Base-by-base conservation (phyloP, 1,140 invertebrate species). In the Zaprionus gabonicus region DNA sequence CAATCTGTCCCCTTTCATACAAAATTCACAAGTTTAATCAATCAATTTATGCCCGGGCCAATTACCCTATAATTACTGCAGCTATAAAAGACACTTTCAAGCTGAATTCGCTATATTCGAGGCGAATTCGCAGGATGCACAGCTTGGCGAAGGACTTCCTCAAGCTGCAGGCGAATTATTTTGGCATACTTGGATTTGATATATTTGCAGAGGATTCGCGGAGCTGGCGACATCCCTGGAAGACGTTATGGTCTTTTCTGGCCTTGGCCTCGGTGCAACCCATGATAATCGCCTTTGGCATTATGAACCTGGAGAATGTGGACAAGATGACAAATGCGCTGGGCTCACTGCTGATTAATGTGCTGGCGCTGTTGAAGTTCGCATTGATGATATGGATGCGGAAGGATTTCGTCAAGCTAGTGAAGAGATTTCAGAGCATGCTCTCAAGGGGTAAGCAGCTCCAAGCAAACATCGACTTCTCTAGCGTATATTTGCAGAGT, bases 331-430 rank as follows among this genome's bases (percentile, higher is more conserved):
- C 80, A 10, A 72, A 82, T 66, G 76, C 63, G 13, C 53, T 82
- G 63, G 76, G 73, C 13, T 69, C 76, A 0, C 5, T 79, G 5
- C 38, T 82, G 1, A 49, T 82, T 1, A 68, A 81, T 10, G 41
- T 79, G 5, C 46, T 82, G 23, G 71, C 76, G 10, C 56, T 82
- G 1, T 57, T 69, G 9, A 82, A 82, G 59, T 83, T 79, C 23
- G 66, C 63, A n/a, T 64, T 84, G 63, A 74, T 84, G 3, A 31
- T 84, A 0, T 72, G 68, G 41, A 28, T 67, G 28, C 69, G 60
- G 0, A 36, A 53, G 20, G 77, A 83, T 7, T 80, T 82, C 2
- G 25, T 34, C 3, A 20, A 44, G 0, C n/a, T 82, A 1, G 65
- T 82, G 9, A 25, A 31, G 1, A 49, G 49, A 17, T 76, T 82